phyloP scores from a whole-genome alignment of 2,888 invertebrate species.

The Dryococelus australis region DNA sequence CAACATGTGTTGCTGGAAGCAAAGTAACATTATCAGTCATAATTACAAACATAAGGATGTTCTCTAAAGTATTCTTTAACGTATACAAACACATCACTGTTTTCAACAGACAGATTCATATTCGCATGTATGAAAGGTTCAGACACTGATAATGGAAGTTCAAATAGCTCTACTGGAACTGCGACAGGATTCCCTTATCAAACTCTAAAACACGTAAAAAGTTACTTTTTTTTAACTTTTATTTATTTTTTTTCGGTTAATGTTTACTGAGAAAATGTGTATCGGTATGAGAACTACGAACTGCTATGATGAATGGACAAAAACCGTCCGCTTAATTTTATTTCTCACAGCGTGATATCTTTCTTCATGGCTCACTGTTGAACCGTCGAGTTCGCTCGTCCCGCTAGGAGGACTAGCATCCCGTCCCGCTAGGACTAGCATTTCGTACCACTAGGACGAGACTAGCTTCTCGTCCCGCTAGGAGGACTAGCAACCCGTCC shows the following conservation, averaged over 20 bases:
- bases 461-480: no score
- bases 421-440: no score
- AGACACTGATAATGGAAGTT: neutral
- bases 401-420: no score
- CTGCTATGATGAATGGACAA: neutral
- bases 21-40: neutral
- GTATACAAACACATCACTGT: neutral
- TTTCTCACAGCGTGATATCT: neutral
- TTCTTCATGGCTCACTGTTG: neutral
- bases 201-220: slow-evolving; percentile 29
- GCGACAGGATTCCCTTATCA: slow-evolving; percentile 23
- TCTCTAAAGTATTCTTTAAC: neutral
- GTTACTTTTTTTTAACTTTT: neutral
- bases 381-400: no score
- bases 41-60: neutral
- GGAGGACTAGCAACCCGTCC: no score
- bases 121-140: slow-evolving; percentile 7
- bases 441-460: no score
- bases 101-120: neutral
- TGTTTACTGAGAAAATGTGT: neutral
- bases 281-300: slow-evolving; percentile 9
- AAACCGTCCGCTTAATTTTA: neutral
- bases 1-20: neutral
- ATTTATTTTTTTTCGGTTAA: neutral
- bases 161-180: neutral